phyloP scores from a whole-genome alignment of 1,140 invertebrate genomes.

The Macrocentrus cingulum region DNA sequence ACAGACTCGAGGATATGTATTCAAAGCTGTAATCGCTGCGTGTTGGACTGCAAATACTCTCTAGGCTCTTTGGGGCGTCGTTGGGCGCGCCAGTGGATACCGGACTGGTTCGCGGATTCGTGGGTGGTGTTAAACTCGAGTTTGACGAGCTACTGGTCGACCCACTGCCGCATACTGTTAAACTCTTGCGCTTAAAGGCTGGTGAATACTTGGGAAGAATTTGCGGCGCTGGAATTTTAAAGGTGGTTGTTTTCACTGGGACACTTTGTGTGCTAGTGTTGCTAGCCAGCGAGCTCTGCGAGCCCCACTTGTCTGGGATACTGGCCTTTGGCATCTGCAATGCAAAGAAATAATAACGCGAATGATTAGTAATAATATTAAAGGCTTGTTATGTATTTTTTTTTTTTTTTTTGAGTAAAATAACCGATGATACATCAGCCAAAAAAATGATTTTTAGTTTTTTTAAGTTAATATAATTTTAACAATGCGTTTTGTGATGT shows the following conservation, averaged over 20 bases:
- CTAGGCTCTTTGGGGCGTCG: slow-evolving; percentile 62
- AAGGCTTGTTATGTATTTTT: too few relatives aligned
- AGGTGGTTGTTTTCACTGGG: slow-evolving; percentile 43
- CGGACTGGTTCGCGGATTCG: slow-evolving; percentile 31
- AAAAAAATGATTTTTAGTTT: too few relatives aligned
- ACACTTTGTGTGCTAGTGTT: slow-evolving; percentile 43
- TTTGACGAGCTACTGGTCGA: slow-evolving; percentile 42
- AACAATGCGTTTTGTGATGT: too few relatives aligned
- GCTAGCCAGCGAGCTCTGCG: slow-evolving; percentile 48
- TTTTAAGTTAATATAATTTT: too few relatives aligned
- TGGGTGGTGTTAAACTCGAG: slow-evolving; percentile 17
- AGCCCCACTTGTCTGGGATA: slow-evolving; percentile 52
- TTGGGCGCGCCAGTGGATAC: slow-evolving; percentile 23
- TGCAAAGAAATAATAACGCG: slow-evolving; percentile 10
- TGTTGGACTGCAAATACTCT: slow-evolving; percentile 64
- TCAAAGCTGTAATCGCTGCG: slow-evolving; percentile 61
- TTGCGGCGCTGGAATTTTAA: slow-evolving; percentile 51
- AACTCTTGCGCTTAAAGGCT: slow-evolving; percentile 76
- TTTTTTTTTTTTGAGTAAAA: too few relatives aligned
- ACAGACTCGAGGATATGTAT: slow-evolving; percentile 44
- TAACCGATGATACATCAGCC: too few relatives aligned
- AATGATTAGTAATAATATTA: neutral
- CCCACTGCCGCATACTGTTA: slow-evolving; percentile 70
- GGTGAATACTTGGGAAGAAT: slow-evolving; percentile 79
- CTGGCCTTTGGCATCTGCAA: slow-evolving; percentile 39